Conservation (phyloP, 2,113 vertebrate species). For the Boleophthalmus pectinirostris region DNA sequence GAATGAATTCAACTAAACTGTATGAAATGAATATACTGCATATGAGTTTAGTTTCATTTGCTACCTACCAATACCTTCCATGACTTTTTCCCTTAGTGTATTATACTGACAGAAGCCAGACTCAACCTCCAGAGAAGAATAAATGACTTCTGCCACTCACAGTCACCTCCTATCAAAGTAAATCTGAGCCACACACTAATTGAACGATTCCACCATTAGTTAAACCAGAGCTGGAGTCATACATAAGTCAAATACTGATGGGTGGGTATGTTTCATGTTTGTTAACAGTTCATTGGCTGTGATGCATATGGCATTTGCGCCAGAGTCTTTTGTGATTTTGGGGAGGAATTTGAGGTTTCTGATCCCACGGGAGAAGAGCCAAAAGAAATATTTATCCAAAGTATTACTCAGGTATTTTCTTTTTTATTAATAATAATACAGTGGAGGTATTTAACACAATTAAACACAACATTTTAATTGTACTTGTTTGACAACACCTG, state of each 20-base stretch:
- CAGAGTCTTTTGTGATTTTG: conserved; percentile 96
- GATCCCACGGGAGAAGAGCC: conserved; percentile 96
- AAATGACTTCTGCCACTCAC: conserved; percentile 89
- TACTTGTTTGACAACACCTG: conserved; percentile 1
- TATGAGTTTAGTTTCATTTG: not conserved
- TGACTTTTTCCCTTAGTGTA: conserved; percentile 80
- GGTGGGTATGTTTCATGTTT: not conserved
- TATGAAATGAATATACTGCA: not conserved
- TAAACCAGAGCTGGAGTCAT: not conserved
- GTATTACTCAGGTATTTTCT: conserved; percentile 89
- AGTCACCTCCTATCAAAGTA: conserved; percentile 92
- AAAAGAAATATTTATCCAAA: conserved; percentile 96
- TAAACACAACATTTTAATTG: not conserved
- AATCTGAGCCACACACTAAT: conserved; percentile 11
- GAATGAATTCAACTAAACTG: not conserved
- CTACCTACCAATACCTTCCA: not conserved
- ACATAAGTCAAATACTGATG: not conserved
- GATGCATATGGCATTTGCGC: conserved; percentile 90
- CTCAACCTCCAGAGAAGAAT: conserved; percentile 88
- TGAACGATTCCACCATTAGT: not conserved
- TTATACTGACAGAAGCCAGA: conserved; percentile 89
- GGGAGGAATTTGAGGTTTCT: conserved; percentile 91
- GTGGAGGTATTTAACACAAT: not conserved
- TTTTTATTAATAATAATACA: too few species aligned
- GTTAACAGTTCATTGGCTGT: conserved; percentile 89